Base-by-base conservation (phyloP, 1,140 invertebrate genomes). In the Orchesella cincta region DNA sequence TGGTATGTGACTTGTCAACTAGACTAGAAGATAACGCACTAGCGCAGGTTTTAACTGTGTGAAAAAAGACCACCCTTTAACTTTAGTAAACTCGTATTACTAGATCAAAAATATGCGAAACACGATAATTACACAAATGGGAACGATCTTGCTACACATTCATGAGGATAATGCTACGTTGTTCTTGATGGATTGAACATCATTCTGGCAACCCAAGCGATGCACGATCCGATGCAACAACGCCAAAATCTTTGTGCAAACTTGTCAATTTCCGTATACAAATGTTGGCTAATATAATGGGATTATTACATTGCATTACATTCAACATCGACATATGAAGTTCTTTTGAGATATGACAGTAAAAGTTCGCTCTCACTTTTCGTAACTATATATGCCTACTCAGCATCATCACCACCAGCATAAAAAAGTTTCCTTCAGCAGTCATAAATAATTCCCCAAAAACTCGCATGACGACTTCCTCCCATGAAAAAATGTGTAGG, bases 311-410 rank as follows among this genome's bases (percentile, higher is more conserved):
- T 8, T 20, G 39, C 39, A 46, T 46, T 46, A 46, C 20, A 46
- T 12, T 46, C 20, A 20, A 46, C 8, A 46, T 12, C 20, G 20
- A 8, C 39, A 46, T 46, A n/a, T n/a, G n/a, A n/a, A n/a, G n/a
- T n/a, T n/a, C n/a, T 46, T 20, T 12, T 46, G 39, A 46, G 8
- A 46, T 12, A 46, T n/a, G 23, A 5, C 52, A 23, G 52, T 57
- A 57, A 57, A 57, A 57, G 52, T 57, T 57, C 12, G 23, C 52
- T 57, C 52, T 57, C 52, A 57, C 52, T 57, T 57, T 57, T 46
- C 39, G 39, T 57, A 57, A 3, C 52, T 57, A n/a, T 26, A 23
- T 46, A 46, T 46, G 39, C 39, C 39, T 46, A 46, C 18, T 8
- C 5, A 8, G 18, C 18, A 46, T 46, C 39, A 46, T 5, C 39